phyloP scores from a whole-genome alignment of 2,888 invertebrate genomes.

The Leptodirus hochenwartii region DNA sequence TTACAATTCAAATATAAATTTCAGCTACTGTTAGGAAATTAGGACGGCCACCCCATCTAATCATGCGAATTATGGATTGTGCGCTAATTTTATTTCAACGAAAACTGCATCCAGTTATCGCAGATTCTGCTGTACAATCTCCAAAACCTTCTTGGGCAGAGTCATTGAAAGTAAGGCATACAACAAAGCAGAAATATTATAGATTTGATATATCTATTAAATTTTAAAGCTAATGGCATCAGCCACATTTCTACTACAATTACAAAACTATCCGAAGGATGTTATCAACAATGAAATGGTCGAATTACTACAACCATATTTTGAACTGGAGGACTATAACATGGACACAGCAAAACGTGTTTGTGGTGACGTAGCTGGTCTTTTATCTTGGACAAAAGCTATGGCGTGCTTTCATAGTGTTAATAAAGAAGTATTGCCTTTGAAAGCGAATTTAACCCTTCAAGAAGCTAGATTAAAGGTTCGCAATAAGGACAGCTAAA shows the following conservation, averaged over 20 bases:
- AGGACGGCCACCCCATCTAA: conserved; percentile 88
- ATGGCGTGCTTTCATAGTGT: conserved; percentile 93
- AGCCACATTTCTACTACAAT: conserved; percentile 74
- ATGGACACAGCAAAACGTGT: conserved; percentile 93
- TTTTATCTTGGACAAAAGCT: conserved; percentile 90
- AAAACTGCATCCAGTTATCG: conserved; percentile 61
- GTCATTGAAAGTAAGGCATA: conserved; percentile 55
- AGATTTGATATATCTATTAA: conserved; percentile 3
- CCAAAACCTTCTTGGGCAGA: conserved; percentile 95
- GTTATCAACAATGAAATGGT: conserved; percentile 96
- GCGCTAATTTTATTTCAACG: conserved; percentile 85
- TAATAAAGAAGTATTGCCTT: conserved; percentile 87
- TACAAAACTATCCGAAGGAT: conserved; percentile 92
- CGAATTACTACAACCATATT: conserved; percentile 78
- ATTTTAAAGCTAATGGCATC: conserved; percentile 75
- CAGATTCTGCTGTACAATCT: conserved; percentile 65
- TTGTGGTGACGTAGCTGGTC: conserved; percentile 91
- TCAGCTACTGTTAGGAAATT: conserved; percentile 75
- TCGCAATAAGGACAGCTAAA: conserved; percentile 8
- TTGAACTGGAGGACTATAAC: conserved; percentile 91
- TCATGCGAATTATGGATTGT: conserved; percentile 97
- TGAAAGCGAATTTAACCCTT: conserved; percentile 79
- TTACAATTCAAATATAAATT: no score
- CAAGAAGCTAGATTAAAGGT: conserved; percentile 80
- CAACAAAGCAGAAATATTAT: not conserved